phyloP scores from a whole-genome alignment of 2,797 vertebrate genomes.

The Distichodus sexfasciatus region DNA sequence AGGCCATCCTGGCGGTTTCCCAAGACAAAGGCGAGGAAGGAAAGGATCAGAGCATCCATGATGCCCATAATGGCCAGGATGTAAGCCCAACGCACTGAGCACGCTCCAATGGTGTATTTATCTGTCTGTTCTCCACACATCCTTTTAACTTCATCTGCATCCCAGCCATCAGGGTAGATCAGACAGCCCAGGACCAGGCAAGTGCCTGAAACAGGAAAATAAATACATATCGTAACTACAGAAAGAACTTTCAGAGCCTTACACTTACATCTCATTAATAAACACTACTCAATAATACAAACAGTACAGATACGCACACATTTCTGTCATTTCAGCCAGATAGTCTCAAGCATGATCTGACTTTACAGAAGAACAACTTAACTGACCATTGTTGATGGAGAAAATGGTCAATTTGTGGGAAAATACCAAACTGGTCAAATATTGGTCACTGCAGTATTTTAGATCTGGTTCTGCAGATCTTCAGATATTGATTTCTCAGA shows the following conservation, averaged over 20 bases:
- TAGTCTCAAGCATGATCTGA: too few species aligned
- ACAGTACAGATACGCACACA: too few species aligned
- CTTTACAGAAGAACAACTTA: too few species aligned
- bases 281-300: background rate
- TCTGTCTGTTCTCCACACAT: conserved; percentile 98
- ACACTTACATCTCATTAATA: background rate
- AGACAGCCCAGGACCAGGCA: conserved; percentile 97
- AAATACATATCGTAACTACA: background rate
- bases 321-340: too few species aligned
- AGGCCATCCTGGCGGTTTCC: conserved; percentile 97
- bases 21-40: conserved; percentile 96
- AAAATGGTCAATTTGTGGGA: too few species aligned
- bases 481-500: background rate
- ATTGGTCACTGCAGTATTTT: too few species aligned
- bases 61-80: conserved; percentile 99
- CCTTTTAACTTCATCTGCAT: conserved; percentile 94
- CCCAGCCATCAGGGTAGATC: conserved; percentile 99
- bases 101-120: conserved; percentile 96
- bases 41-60: conserved; percentile 96
- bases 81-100: conserved; percentile 98
- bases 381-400: too few species aligned
- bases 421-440: too few species aligned
- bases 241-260: background rate
- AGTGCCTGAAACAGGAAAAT: conserved; percentile 74
- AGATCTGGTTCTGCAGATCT: too few species aligned